Evolutionary conservation across 2,797 vertebrate genomes (phyloP), one percentile per base, ranked within the genome.

Genomic region (Hoplostethus atlanticus): DNA sequence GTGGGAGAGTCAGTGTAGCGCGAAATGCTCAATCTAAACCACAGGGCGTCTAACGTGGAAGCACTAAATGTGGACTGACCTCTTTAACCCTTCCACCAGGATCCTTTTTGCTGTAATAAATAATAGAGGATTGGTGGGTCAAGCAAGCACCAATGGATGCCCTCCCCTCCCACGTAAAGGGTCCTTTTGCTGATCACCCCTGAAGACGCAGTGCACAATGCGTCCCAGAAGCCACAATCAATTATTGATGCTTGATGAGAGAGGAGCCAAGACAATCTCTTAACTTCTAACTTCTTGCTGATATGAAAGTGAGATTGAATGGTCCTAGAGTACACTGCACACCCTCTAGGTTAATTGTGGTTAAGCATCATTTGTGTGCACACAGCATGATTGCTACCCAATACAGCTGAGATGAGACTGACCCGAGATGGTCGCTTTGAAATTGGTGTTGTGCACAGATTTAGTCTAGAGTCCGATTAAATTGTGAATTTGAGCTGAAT

Each of bases 1-100:
- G 95, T 93, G 93, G 81, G 88, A 91, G 94, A 96, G 92, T 94
- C 97, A 96, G 90, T 92, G 93, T 97, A 94, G 93, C 96, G 95
- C 96, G 96, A 98, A 97, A 96, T 94, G 91, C 94, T 95, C 95
- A 96, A 98, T 98, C 95, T 96, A 84, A 87, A 86, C 87, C 79
- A 44, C 74, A 56, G 79, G 81, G 86, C 72, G 66, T 88, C 74
- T 71, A 80, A 83, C 70, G 81, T 73, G 66, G 81, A 85, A 80
- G 80, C 94, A 91, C 93, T 94, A 93, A 91, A 94, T 93, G 90
- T 91, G 90, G 84, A 64, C 77, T 86, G 93, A 97, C 96, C 97
- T 96, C 93, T 88, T 80, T 81, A 92, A 93, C 95, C 90, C 87
- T 81, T 93, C 93, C 91, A 88, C 84, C 75, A 84, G 86, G 85